Conservation (phyloP, 2,888 invertebrate genomes). For the Dryomyza anilis region DNA sequence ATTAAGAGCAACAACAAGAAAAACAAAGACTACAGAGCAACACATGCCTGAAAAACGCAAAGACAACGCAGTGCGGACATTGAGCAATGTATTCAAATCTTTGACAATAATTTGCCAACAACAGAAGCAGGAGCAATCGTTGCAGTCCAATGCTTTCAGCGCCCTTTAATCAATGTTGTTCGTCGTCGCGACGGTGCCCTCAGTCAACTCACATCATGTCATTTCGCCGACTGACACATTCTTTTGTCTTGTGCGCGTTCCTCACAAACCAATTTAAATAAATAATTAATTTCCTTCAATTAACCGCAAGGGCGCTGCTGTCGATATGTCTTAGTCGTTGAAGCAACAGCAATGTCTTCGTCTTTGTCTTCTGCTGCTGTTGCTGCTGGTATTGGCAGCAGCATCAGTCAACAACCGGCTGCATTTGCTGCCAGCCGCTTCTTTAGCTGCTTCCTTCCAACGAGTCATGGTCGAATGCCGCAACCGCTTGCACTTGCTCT, state of each 20-base stretch:
- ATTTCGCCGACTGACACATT: too few species aligned
- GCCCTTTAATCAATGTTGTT: background rate
- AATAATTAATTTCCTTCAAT: constrained; percentile 60
- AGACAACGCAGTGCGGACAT: background rate
- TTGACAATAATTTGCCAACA: background rate
- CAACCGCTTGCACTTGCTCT: constrained; percentile 17
- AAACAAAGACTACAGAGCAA: background rate
- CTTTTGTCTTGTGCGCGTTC: too few species aligned
- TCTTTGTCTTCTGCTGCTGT: background rate
- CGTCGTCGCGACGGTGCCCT: background rate
- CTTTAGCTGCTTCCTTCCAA: constrained; percentile 41
- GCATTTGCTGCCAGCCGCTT: constrained; percentile 31
- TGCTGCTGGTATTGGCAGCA: background rate
- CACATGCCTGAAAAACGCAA: background rate
- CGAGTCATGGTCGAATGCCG: constrained; percentile 28
- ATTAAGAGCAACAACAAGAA: constrained; percentile 1
- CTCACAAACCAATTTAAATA: constrained; percentile 56
- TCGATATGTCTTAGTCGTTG: constrained; percentile 31
- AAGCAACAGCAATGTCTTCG: constrained; percentile 15
- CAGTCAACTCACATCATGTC: too few species aligned
- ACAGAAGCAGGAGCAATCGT: background rate
- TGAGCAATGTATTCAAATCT: background rate
- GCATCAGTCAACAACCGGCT: background rate
- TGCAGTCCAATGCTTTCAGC: background rate
- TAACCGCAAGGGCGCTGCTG: constrained; percentile 50